Conservation (phyloP, 2,888 invertebrate genomes). For the Parasteatoda lunata region DNA sequence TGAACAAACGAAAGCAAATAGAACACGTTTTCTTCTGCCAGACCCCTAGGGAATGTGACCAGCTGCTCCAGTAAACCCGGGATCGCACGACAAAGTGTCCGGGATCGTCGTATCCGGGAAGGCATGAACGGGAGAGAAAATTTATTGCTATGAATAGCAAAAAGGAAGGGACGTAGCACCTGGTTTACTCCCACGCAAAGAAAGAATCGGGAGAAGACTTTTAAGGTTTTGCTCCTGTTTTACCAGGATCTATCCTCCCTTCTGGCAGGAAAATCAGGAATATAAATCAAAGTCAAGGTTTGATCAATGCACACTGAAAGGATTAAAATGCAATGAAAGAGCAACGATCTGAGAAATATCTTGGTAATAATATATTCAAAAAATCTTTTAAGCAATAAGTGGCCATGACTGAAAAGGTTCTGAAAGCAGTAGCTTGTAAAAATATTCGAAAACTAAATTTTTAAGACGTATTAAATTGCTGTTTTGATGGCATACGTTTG, state of each 20-base stretch:
- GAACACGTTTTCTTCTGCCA: conserved; percentile 33
- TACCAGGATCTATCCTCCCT: too few species aligned
- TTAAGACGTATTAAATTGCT: too few species aligned
- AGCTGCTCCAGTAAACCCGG: conserved; percentile 18
- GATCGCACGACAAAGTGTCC: conserved; percentile 68
- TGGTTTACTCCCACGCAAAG: conserved; percentile 36
- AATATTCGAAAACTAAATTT: too few species aligned
- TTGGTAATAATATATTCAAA: neutral
- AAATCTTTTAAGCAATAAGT: neutral
- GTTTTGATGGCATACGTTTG: too few species aligned
- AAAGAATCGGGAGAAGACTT: neutral
- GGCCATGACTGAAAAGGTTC: neutral
- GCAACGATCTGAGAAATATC: neutral
- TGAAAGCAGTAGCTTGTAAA: neutral
- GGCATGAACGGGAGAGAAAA: conserved; percentile 49
- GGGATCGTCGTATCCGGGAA: conserved; percentile 66
- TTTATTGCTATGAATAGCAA: conserved; percentile 65
- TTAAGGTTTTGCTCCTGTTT: neutral
- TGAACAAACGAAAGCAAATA: neutral
- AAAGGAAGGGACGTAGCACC: conserved; percentile 51
- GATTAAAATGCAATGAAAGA: neutral
- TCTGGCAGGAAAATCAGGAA: conserved; percentile 5
- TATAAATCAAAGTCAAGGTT: neutral
- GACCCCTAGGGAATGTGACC: conserved; percentile 30
- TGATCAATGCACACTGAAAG: neutral